A percentile compares a stretch with the other conserved stretches of the same genome.
Conservation (phyloP, 2,797 vertebrate species). For the Megaceryle alcyon region DNA sequence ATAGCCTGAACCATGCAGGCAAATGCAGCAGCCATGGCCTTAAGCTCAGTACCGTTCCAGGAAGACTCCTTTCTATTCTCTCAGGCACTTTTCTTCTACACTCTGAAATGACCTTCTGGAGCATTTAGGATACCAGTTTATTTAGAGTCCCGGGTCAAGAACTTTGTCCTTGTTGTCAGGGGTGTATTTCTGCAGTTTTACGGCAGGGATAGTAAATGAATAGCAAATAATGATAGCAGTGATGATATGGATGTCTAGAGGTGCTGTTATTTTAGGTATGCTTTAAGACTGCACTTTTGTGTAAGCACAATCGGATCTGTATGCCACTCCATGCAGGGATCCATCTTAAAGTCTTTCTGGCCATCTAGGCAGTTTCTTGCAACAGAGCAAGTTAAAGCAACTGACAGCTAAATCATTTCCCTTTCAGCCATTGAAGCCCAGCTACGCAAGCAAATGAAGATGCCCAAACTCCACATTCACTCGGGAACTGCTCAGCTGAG, state of each 20-base stretch:
- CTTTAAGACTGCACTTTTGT: background rate
- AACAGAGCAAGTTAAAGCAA: background rate
- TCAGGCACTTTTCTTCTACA: background rate
- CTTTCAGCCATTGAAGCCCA: background rate
- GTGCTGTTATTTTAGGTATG: background rate
- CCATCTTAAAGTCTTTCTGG: background rate
- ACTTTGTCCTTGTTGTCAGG: background rate
- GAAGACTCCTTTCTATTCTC: background rate
- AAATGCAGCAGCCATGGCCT: background rate
- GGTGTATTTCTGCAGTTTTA: background rate
- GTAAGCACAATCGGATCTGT: background rate
- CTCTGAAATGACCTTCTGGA: background rate
- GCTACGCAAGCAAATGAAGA: constrained; percentile 49
- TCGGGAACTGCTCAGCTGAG: background rate
- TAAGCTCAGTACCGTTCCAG: background rate
- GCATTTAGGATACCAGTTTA: background rate
- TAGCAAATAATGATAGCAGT: background rate
- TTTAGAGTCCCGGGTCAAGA: background rate
- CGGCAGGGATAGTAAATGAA: fast-evolving
- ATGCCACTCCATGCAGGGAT: background rate
- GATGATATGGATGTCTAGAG: fast-evolving
- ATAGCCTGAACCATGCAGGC: background rate
- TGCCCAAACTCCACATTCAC: background rate
- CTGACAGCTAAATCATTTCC: constrained; percentile 37
- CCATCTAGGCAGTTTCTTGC: background rate